These are phyloP conservation scores for Venturia canescens DNA, from an alignment of 1,140 invertebrate genomes.

Conservation along the genomic window DNA sequence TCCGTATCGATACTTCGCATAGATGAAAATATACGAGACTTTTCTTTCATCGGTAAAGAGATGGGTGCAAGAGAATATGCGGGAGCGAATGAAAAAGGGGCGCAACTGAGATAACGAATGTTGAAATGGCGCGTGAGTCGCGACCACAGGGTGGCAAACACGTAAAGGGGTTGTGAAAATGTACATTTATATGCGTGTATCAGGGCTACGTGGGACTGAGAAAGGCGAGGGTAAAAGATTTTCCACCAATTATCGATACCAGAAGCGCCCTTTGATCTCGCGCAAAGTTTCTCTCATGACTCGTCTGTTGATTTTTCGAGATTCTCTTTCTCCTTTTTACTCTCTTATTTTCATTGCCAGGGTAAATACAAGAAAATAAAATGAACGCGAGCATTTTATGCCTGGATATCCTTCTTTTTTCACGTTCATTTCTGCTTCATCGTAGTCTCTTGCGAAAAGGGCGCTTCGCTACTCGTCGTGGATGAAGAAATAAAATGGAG, in stretches of 20 bases:
- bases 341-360: constrained; percentile 16
- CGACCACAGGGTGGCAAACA: constrained; percentile 37
- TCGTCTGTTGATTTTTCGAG: constrained; percentile 46
- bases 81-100: constrained; percentile 47
- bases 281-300: constrained; percentile 35
- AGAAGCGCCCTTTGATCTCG: constrained; percentile 70
- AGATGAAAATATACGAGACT: constrained; percentile 67
- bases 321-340: constrained; percentile 1
- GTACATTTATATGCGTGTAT: background rate
- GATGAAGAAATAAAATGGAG: constrained; percentile 18
- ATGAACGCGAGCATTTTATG: constrained; percentile 12
- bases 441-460: background rate
- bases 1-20: constrained; percentile 54
- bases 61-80: too few species aligned
- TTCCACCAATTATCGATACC: constrained; percentile 75
- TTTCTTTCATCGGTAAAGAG: constrained; percentile 24
- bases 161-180: constrained; percentile 33
- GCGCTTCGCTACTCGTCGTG: background rate
- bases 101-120: constrained; percentile 64
- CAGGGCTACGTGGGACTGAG: background rate
- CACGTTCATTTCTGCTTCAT: constrained; percentile 20
- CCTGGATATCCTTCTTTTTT: constrained; percentile 20
- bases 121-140: constrained; percentile 66
- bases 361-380: constrained; percentile 5
- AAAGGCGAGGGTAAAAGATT: constrained; percentile 64